These are phyloP conservation scores for Fundulus diaphanus DNA, from an alignment of 2,797 vertebrate species.

Conservation along the genomic window DNA sequence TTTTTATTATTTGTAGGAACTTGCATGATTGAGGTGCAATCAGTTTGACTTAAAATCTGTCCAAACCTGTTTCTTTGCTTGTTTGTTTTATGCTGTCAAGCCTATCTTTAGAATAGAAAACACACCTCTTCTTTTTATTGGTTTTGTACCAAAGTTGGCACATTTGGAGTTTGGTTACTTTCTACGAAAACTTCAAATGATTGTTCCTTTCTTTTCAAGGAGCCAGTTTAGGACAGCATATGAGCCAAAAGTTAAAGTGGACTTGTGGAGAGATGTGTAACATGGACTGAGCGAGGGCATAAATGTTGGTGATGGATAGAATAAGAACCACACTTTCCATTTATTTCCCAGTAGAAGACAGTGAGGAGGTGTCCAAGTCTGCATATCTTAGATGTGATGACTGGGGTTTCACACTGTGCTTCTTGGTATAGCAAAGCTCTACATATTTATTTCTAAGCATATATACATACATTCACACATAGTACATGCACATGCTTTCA, in stretches of 20 bases:
- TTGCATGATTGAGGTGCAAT: not conserved
- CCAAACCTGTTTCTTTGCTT: not conserved
- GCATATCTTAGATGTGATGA: conserved; percentile 74
- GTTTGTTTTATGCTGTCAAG: not conserved
- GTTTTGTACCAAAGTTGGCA: not conserved
- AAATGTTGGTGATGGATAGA: conserved; percentile 50
- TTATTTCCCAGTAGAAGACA: conserved; percentile 61
- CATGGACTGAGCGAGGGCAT: conserved; percentile 2
- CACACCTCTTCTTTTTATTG: conserved; percentile 1
- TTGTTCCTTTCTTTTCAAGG: not conserved
- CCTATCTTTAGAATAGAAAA: not conserved
- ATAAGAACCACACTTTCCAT: conserved; percentile 45
- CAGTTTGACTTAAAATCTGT: not conserved
- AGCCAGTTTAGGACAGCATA: not conserved
- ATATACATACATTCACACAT: conserved; percentile 22
- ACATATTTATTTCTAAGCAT: conserved; percentile 31
- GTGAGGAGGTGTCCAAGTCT: conserved; percentile 59
- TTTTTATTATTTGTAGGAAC: not conserved
- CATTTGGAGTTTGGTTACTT: not conserved
- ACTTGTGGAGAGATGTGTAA: conserved; percentile 9
- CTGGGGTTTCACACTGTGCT: conserved; percentile 58
- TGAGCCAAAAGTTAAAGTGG: conserved; percentile 7
- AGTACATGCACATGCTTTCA: conserved; percentile 7
- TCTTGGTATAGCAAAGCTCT: conserved; percentile 39
- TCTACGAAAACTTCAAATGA: not conserved